Evolutionary conservation across 2,888 invertebrate genomes (phyloP), one percentile per base, ranked within the genome.

Genomic region (Pollenia angustigena): DNA sequence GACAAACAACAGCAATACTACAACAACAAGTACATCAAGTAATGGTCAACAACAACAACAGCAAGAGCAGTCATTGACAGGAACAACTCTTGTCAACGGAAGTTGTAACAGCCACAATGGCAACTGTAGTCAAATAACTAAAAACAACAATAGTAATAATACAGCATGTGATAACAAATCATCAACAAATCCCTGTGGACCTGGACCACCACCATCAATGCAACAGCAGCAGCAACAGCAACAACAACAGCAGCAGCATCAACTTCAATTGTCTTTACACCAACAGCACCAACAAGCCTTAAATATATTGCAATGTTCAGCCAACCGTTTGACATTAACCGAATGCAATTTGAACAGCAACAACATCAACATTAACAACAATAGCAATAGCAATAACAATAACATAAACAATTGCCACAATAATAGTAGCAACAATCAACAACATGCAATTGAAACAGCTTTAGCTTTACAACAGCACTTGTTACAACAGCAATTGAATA

Each of bases 51-150:
- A 88, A 82, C 87, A 88, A 32, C 86, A 88, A 82, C 87, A 88
- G 23, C 86, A 84, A 12, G 85, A 85, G 68, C 88, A 85, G 78
- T 68, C 72, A 74, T 54, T 87, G 87, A 62, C 82, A 54, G 66
- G 76, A 79, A 62, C 88, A 18, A 85, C 90, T 90, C 91, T 91
- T 92, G 91, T 91, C 91, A 91, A 90, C 91, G 91, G 91, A 91
- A 92, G 90, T 91, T 91, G 90, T 90, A 90, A 85, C 89, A 90
- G 90, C 91, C 90, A 89, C 90, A 91, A 88, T 86, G 68, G 76
- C 87, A 89, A 85, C 80, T 85, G 87, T 75, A 74, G 56, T 75
- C 84, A 81, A 81, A 85, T 81, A 78, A 62, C 76, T 42, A 50
- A 50, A 76, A 85, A 68, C 44, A 86, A 46, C 32, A 71, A 62